A percentile compares a stretch with the other conserved stretches of the same genome.
Conservation (phyloP, 2,888 invertebrate species). For the Sisyra nigra region DNA sequence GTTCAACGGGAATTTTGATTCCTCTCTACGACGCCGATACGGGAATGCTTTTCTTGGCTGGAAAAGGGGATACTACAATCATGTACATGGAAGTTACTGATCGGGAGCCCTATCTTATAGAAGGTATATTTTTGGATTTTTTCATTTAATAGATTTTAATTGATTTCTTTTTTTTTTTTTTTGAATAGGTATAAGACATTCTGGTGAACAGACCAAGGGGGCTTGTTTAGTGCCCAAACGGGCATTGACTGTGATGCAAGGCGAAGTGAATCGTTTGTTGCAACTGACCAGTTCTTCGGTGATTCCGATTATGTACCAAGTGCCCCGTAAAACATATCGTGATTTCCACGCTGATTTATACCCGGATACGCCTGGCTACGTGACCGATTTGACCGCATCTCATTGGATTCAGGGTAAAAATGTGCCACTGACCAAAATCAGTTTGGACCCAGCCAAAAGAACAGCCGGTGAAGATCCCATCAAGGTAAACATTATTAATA, state of each 20-base stretch:
- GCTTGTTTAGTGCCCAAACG: slow-evolving; percentile 85
- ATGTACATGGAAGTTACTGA: slow-evolving; percentile 81
- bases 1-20: slow-evolving; percentile 80
- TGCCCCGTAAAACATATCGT: slow-evolving; percentile 50
- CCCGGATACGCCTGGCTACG: slow-evolving; percentile 73
- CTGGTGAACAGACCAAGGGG: slow-evolving; percentile 90
- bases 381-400: slow-evolving; percentile 60
- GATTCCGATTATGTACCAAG: slow-evolving; percentile 88
- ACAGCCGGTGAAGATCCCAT: slow-evolving; percentile 42
- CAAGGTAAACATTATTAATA: slow-evolving; percentile 26
- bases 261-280: slow-evolving; percentile 83
- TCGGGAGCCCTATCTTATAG: slow-evolving; percentile 76
- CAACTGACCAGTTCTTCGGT: slow-evolving; percentile 76
- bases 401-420: slow-evolving; percentile 73
- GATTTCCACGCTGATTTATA: slow-evolving; percentile 91
- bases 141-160: background rate
- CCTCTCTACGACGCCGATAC: slow-evolving; percentile 89
- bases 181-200: slow-evolving; percentile 47
- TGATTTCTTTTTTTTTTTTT: background rate
- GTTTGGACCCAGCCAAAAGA: slow-evolving; percentile 63
- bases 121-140: slow-evolving; percentile 28
- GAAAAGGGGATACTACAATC: slow-evolving; percentile 87
- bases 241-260: slow-evolving; percentile 89
- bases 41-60: slow-evolving; percentile 86
- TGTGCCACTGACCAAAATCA: slow-evolving; percentile 62